Conservation (phyloP, 2,888 invertebrate genomes). For the Dicyrtoma fusca region DNA sequence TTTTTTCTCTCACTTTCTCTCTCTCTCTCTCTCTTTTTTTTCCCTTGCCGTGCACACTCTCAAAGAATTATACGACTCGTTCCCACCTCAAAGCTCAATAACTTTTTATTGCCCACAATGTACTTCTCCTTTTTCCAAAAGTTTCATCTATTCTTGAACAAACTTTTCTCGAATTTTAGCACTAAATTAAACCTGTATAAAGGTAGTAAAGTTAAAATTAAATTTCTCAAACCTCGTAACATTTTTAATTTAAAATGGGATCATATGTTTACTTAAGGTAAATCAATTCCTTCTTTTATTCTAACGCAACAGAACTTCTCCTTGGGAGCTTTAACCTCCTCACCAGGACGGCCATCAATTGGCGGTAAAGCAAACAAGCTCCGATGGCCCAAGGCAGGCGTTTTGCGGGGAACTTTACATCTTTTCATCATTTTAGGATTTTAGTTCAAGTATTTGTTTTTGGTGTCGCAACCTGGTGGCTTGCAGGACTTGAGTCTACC, state of each 20-base stretch:
- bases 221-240: slow-evolving; percentile 20
- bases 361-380: too few relatives aligned
- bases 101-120: slow-evolving; percentile 35
- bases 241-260: slow-evolving; percentile 33
- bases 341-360: too few relatives aligned
- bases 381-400: too few relatives aligned
- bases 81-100: slow-evolving; percentile 37
- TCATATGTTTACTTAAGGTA: slow-evolving; percentile 28
- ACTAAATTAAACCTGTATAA: slow-evolving; percentile 32
- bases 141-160: slow-evolving; percentile 1
- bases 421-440: too few relatives aligned
- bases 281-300: slow-evolving; percentile 5
- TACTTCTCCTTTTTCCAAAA: slow-evolving; percentile 20
- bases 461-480: too few relatives aligned
- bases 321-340: too few relatives aligned
- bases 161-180: slow-evolving; percentile 28
- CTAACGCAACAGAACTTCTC: neutral
- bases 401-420: too few relatives aligned
- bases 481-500: too few relatives aligned
- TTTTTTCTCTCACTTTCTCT: too few relatives aligned
- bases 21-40: too few relatives aligned
- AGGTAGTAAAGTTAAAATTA: slow-evolving; percentile 32
- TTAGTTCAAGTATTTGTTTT: too few relatives aligned
- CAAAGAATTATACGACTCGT: slow-evolving; percentile 27
- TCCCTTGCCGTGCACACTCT: slow-evolving; percentile 15